Evolutionary conservation across 2,113 vertebrate species (phyloP), one percentile per base, ranked within the genome.

Genomic region (Thryonomys swinderianus): DNA sequence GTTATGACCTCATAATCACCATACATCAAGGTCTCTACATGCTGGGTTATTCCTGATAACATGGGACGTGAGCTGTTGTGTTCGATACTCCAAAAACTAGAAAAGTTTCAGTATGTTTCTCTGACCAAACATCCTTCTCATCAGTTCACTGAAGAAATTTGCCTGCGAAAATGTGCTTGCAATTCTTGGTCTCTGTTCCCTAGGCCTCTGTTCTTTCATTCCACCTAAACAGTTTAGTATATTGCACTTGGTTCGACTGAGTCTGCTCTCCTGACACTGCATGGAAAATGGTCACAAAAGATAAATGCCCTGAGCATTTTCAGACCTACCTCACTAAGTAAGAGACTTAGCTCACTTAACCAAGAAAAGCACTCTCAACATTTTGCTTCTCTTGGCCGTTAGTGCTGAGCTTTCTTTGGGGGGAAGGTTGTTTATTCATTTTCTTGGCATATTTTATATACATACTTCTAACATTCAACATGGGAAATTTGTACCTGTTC

Each of bases 1-100:
- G 0, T 18, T 73, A 20, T 32, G 7, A 37, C 4, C 21, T 34
- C 12, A 34, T 2, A 66, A 62, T 83, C 0, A 4, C 1, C 57
- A n/a, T 3, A 37, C 34, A 53, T 67, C 7, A 34, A 55, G 1
- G 4, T 88, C 8, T 48, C 66, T 59, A 62, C 42, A 76, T 7
- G 53, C 2, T 74, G 5, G 0, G 34, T 53, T 73, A 20, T 57
- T 55, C 7, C n/a, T 80, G 67, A 55, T 64, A 57, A 86, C 12
- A 30, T 21, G 8, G 76, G 13, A 34, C 34, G 69, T 32, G 7
- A 59, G 32, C 30, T n/a, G 57, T 5, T 18, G 32, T 45, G 55
- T 57, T 21, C 25, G 45, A 11, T 85, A 76, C 61, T 92, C 16
- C 85, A 55, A 67, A 73, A 71, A 18, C 30, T 18, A 27, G 12